These are phyloP conservation scores for Gobionotothen gibberifrons DNA, from an alignment of 2,797 vertebrate species.

Conservation along the genomic window DNA sequence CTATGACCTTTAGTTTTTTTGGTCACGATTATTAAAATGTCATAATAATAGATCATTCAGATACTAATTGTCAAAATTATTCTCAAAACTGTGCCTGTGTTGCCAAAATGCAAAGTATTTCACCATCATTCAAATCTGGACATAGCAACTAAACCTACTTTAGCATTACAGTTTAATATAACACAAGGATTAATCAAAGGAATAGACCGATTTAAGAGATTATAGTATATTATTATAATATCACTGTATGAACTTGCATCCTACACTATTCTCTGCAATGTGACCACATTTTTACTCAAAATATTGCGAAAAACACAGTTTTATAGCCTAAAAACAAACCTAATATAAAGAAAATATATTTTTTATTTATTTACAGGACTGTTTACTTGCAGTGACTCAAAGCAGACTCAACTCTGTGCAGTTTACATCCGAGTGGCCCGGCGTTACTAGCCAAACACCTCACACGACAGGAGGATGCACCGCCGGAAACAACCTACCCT, in stretches of 20 bases:
- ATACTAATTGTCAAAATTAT: neutral
- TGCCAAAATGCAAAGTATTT: neutral
- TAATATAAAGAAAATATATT: neutral
- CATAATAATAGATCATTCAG: neutral
- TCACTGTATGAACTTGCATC: neutral
- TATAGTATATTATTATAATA: neutral
- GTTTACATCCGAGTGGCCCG: conserved; percentile 1
- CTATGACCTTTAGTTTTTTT: conserved; percentile 13
- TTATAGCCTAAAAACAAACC: neutral
- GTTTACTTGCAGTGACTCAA: neutral
- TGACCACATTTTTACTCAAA: neutral
- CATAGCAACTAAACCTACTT: neutral
- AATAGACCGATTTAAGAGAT: neutral
- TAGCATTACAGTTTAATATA: neutral
- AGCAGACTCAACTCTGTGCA: neutral
- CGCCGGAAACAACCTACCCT: conserved; percentile 65
- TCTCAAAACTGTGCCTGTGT: neutral
- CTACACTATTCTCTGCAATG: neutral
- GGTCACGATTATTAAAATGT: neutral
- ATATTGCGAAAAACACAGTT: neutral
- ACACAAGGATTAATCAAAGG: neutral
- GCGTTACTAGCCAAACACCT: conserved; percentile 55
- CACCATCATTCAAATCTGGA: conserved; percentile 1
- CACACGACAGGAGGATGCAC: conserved; percentile 56
- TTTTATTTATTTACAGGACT: neutral